These are phyloP conservation scores for Diploscapter pachys DNA, from an alignment of 1,140 invertebrate genomes.

Conservation along the genomic window DNA sequence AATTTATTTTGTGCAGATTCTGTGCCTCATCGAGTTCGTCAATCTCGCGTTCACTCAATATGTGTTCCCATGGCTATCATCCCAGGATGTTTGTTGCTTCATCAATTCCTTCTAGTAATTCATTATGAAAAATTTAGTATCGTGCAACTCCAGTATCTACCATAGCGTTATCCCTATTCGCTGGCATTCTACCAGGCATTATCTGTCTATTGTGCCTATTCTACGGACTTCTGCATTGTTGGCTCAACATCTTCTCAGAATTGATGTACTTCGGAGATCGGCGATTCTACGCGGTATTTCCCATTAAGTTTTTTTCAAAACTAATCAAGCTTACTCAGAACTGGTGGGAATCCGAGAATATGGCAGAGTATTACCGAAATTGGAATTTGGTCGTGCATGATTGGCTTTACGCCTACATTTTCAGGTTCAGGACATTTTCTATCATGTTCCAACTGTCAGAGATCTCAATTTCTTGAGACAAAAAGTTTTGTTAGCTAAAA, in stretches of 20 bases:
- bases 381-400: slow-evolving; percentile 93
- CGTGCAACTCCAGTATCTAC: slow-evolving; percentile 26
- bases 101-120: slow-evolving; percentile 4
- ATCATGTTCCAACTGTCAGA: too few species aligned
- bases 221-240: slow-evolving; percentile 54
- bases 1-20: slow-evolving; percentile 42
- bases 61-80: slow-evolving; percentile 43
- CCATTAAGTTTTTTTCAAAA: too few species aligned
- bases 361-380: slow-evolving; percentile 77
- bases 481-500: too few species aligned
- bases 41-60: slow-evolving; percentile 52
- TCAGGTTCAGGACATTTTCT: slow-evolving; percentile 68
- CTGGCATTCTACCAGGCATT: slow-evolving; percentile 52
- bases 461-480: too few species aligned
- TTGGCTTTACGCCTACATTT: slow-evolving; percentile 88
- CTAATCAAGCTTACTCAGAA: slow-evolving; percentile 67
- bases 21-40: slow-evolving; percentile 52
- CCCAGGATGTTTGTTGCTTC: slow-evolving; percentile 15
- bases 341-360: slow-evolving; percentile 87
- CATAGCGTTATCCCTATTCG: slow-evolving; percentile 44
- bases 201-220: slow-evolving; percentile 54
- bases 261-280: slow-evolving; percentile 53
- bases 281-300: slow-evolving; percentile 47
- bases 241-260: slow-evolving; percentile 54
- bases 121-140: slow-evolving; percentile 10